Evolutionary conservation across 2,888 invertebrate genomes (phyloP).

Genomic region (Herminia tarsipennalis): DNA sequence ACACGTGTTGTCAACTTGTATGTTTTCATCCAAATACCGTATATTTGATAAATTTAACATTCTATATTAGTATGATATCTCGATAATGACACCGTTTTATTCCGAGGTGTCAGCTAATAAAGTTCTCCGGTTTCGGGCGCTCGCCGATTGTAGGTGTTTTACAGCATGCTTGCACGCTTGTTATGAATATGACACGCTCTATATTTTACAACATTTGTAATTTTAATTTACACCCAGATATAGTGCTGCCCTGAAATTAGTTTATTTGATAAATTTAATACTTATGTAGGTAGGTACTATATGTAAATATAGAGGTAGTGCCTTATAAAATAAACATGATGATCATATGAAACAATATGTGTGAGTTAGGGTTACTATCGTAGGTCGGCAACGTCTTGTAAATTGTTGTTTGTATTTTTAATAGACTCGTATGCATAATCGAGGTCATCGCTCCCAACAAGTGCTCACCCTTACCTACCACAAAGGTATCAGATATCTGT

Average conservation of each 20-base stretch:
- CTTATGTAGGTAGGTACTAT: too few relatives aligned
- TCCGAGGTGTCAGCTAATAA: slow-evolving; percentile 73
- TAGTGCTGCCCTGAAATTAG: too few relatives aligned
- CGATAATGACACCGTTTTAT: slow-evolving; percentile 74
- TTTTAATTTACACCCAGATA: slow-evolving; percentile 28
- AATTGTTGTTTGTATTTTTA: not conserved
- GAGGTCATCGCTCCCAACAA: not conserved
- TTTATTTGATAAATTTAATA: too few relatives aligned
- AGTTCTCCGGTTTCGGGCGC: slow-evolving; percentile 51
- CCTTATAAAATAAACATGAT: too few relatives aligned
- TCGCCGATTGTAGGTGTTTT: slow-evolving; percentile 37
- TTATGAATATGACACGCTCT: slow-evolving; percentile 41
- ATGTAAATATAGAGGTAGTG: too few relatives aligned
- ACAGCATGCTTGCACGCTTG: slow-evolving; percentile 45
- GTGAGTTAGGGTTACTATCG: not conserved
- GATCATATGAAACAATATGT: too few relatives aligned
- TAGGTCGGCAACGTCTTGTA: not conserved
- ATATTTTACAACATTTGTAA: slow-evolving; percentile 41
- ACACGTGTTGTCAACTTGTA: slow-evolving; percentile 85
- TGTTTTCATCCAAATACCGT: slow-evolving; percentile 81
- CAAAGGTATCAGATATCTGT: slow-evolving; percentile 37
- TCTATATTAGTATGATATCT: slow-evolving; percentile 77
- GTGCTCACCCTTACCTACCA: slow-evolving; percentile 20
- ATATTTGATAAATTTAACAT: slow-evolving; percentile 80
- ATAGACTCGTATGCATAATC: not conserved